Evolutionary conservation across 2,797 vertebrate species (phyloP), one percentile per base, ranked within the genome.

Genomic region (Neomorphus geoffroyi): DNA sequence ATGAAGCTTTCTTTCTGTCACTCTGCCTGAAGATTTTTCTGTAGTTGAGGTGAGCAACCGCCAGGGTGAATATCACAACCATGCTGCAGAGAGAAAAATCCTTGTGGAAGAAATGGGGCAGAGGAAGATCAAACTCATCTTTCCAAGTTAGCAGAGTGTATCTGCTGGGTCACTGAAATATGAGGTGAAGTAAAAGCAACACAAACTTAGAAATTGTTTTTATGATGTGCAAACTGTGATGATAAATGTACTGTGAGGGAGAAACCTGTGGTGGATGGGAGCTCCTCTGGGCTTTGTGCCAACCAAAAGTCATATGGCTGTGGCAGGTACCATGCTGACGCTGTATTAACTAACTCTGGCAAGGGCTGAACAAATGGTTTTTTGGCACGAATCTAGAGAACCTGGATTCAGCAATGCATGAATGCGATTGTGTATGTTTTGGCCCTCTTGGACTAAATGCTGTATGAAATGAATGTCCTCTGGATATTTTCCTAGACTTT

Each of bases 161-260:
- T 80, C 57, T 87, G 60, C 43, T 67, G 84, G 60, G 51, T 46
- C 48, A 51, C 15, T 71, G 69, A 90, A 74, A 80, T 69, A 72
- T 1, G 18, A 88, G 62, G 33, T 48, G 33, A 61, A 80, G 78
- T 43, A 84, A 56, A 54, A 89, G 66, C 46, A 67, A 56, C 5
- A 2, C 0, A 3, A 92, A 64, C 48, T 67, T 57, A 50, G 26
- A 60, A 91, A 74, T 39, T 18, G 45, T 61, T 89, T 94, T 83
- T 85, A 33, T 35, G 84, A 56, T 0, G 0, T 75, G 58, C 43
- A 60, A 43, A 51, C 60, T 37, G 37, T 69, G 86, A 45, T 91
- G 91, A 89, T 77, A 66, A 85, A 87, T 72, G 75, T 71, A 61
- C 61, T 75, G 45, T 23, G 46, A 78, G 65, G 62, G 61, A 91